Evolutionary conservation across 1,140 invertebrate species (phyloP).

Genomic region (Himalopsyche phryganea): DNA sequence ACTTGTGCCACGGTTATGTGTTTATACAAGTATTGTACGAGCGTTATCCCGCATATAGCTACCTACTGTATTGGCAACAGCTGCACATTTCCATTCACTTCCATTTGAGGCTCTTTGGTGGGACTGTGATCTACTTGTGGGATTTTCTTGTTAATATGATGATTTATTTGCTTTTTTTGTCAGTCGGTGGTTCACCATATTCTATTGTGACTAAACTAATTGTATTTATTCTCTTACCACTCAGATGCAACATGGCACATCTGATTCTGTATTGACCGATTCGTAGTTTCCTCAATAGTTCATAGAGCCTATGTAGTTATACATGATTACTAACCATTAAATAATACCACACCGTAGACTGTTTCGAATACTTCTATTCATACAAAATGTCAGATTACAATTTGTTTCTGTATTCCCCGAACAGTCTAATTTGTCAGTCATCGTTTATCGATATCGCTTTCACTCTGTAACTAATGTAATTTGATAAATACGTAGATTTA

Average conservation of each 20-base stretch:
- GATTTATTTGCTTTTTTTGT: slow-evolving; percentile 29
- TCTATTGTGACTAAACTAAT: slow-evolving; percentile 33
- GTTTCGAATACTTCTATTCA: not conserved
- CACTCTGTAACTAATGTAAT: not conserved
- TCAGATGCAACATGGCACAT: slow-evolving; percentile 32
- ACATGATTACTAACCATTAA: slow-evolving; percentile 21
- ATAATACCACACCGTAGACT: slow-evolving; percentile 1
- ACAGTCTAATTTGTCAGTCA: no score
- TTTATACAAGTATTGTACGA: slow-evolving; percentile 33
- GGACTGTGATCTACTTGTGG: slow-evolving; percentile 31
- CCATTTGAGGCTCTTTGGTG: slow-evolving; percentile 29
- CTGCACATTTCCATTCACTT: slow-evolving; percentile 35
- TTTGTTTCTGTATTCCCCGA: no score
- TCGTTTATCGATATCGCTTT: no score
- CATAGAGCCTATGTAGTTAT: slow-evolving; percentile 18
- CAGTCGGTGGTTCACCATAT: slow-evolving; percentile 30
- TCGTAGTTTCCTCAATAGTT: slow-evolving; percentile 26
- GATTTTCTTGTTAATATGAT: slow-evolving; percentile 28
- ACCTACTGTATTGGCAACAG: slow-evolving; percentile 34
- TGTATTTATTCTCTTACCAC: slow-evolving; percentile 26
- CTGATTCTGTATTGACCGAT: slow-evolving; percentile 27
- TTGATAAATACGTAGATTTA: not conserved
- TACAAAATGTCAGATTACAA: no score
- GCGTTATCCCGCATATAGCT: slow-evolving; percentile 34
- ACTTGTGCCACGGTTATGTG: slow-evolving; percentile 33